Evolutionary conservation across 1,140 invertebrate species (phyloP).

Genomic region (Lepidurus arcticus): DNA sequence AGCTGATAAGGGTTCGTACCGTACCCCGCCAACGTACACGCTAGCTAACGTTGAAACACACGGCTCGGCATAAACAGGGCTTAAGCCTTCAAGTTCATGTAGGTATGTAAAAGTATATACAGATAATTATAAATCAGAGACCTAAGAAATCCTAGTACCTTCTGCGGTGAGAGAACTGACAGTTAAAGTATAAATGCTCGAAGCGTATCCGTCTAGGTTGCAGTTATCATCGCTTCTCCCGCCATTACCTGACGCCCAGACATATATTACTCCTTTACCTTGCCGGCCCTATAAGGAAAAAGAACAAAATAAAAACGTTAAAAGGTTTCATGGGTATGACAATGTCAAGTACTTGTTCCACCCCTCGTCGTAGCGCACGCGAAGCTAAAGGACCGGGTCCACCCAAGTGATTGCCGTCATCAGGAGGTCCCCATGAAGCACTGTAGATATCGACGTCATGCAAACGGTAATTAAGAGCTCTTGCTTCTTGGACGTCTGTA

Average conservation of each 20-base stretch:
- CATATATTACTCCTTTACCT: conserved; percentile 78
- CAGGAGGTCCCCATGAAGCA: conserved; percentile 46
- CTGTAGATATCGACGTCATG: conserved; percentile 45
- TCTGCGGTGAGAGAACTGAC: conserved; percentile 53
- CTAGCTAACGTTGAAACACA: conserved; percentile 47
- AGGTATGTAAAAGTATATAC: too few species aligned
- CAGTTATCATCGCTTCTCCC: conserved; percentile 77
- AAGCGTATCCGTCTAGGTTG: conserved; percentile 83
- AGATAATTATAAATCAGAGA: too few species aligned
- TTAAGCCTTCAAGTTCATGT: conserved; percentile 37
- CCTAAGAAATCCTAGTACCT: not conserved
- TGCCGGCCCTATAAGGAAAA: conserved; percentile 59
- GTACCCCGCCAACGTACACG: conserved; percentile 44
- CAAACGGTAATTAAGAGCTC: conserved; percentile 38
- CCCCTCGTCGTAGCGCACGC: conserved; percentile 42
- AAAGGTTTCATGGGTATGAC: not conserved
- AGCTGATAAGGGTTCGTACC: conserved; percentile 23
- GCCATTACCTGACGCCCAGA: conserved; percentile 91
- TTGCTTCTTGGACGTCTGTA: conserved; percentile 43
- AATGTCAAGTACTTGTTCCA: conserved; percentile 40
- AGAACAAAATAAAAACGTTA: not conserved
- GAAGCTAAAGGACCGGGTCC: conserved; percentile 42
- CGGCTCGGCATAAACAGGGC: conserved; percentile 46
- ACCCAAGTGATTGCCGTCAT: conserved; percentile 44
- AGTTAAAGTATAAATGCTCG: conserved; percentile 77